Evolutionary conservation across 2,888 invertebrate genomes (phyloP).

Genomic region (Dynastes hyllus): DNA sequence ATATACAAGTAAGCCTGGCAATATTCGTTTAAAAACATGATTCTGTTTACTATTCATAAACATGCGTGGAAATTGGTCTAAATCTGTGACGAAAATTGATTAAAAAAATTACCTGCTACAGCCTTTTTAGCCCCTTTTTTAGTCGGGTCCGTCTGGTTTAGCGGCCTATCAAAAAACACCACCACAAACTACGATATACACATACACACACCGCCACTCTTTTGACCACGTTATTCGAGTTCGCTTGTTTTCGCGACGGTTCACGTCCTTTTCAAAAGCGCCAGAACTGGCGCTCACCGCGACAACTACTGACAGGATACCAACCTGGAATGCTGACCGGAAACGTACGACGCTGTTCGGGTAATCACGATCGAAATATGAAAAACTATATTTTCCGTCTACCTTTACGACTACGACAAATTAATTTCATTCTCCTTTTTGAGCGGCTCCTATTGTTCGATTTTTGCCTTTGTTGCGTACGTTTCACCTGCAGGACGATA

Average conservation of each 20-base stretch:
- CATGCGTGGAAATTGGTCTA: conserved; percentile 1
- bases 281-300: conserved; percentile 63
- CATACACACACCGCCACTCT: conserved; percentile 60
- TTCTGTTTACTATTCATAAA: not conserved
- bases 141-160: conserved; percentile 10
- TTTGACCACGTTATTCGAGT: conserved; percentile 65
- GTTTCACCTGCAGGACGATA: no score
- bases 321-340: conserved; percentile 63
- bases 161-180: conserved; percentile 42
- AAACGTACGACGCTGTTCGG: conserved; percentile 59
- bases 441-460: not conserved
- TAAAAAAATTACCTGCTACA: conserved; percentile 16
- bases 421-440: not conserved
- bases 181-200: conserved; percentile 53
- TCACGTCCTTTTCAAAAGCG: conserved; percentile 62
- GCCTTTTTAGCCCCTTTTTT: conserved; percentile 1
- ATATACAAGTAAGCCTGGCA: conserved; percentile 19
- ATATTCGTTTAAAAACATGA: conserved; percentile 2
- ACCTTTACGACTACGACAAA: conserved; percentile 37
- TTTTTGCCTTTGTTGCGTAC: not conserved
- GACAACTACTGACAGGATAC: conserved; percentile 64
- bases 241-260: conserved; percentile 60
- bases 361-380: conserved; percentile 21
- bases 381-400: conserved; percentile 48
- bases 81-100: conserved; percentile 15